phyloP scores from a whole-genome alignment of 2,113 vertebrate genomes.

The Gracilinanus agilis region DNA sequence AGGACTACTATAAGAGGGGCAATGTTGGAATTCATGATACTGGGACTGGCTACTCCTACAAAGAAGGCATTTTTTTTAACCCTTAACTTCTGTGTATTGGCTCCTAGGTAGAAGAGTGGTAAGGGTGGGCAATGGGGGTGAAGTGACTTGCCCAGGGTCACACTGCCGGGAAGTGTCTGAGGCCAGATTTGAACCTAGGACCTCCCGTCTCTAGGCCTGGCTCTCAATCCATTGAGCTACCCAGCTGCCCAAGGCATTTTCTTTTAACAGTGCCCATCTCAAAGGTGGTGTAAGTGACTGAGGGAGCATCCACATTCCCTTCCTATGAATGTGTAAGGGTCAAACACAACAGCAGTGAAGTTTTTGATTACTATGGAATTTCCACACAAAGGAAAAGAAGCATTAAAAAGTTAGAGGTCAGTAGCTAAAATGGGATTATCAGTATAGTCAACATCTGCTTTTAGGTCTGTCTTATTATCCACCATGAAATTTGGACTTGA shows the following conservation, averaged over 20 bases:
- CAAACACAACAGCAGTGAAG: background rate
- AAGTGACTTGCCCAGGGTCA: no score
- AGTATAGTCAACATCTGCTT: background rate
- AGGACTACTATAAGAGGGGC: background rate
- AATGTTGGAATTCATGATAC: background rate
- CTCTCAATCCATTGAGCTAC: no score
- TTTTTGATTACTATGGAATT: background rate
- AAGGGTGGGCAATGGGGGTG: no score
- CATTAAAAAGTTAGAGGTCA: background rate
- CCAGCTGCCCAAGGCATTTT: no score
- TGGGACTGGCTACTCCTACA: background rate
- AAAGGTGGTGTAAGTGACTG: background rate
- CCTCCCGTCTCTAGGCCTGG: no score
- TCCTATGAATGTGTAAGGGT: background rate
- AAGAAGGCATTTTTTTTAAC: background rate
- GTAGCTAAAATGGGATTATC: background rate
- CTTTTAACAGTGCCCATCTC: background rate
- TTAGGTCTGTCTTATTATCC: background rate
- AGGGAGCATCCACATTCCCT: background rate
- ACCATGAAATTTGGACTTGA: no score
- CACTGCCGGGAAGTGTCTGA: no score
- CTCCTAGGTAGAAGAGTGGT: no score
- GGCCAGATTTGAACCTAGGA: no score
- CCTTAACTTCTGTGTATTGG: no score
- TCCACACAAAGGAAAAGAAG: background rate